A percentile compares a stretch with the other conserved stretches of the same genome.
Conservation (phyloP, 2,797 vertebrate genomes). For the Ctenopoma kingsleyae region DNA sequence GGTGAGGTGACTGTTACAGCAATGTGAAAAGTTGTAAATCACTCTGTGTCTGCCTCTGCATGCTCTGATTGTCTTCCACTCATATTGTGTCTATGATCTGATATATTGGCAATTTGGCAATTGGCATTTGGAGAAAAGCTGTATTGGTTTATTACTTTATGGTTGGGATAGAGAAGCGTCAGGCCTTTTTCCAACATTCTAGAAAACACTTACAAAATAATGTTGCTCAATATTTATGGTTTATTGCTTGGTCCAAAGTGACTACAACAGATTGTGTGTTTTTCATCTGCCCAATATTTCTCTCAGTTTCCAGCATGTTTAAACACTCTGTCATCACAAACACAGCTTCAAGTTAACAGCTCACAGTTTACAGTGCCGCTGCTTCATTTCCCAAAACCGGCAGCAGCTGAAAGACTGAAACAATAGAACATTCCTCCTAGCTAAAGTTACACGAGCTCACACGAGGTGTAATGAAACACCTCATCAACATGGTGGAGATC, state of each 20-base stretch:
- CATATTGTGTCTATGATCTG: neutral
- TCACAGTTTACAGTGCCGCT: slow-evolving; percentile 10
- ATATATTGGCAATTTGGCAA: neutral
- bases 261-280: slow-evolving; percentile 20
- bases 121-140: slow-evolving; percentile 13
- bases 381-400: slow-evolving; percentile 31
- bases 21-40: too few species aligned
- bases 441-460: slow-evolving; percentile 44
- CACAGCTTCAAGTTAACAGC: slow-evolving; percentile 1
- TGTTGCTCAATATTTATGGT: neutral
- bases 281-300: slow-evolving; percentile 2
- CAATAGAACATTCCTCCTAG: slow-evolving; percentile 19
- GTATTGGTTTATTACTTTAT: neutral
- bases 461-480: slow-evolving; percentile 60
- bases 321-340: slow-evolving; percentile 9
- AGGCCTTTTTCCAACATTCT: neutral
- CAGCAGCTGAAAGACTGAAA: slow-evolving; percentile 41
- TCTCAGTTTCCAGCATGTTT: slow-evolving; percentile 4
- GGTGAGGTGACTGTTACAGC: too few species aligned
- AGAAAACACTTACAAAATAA: slow-evolving; percentile 6
- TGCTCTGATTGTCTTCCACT: too few species aligned
- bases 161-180: neutral
- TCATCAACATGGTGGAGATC: slow-evolving; percentile 45
- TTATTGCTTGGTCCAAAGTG: neutral
- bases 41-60: too few species aligned